Percentiles rank a stretch among this genome's conserved stretches.
These are phyloP conservation scores for Lateolabrax maculatus DNA, from an alignment of 2,797 vertebrate genomes.

Conservation along the genomic window DNA sequence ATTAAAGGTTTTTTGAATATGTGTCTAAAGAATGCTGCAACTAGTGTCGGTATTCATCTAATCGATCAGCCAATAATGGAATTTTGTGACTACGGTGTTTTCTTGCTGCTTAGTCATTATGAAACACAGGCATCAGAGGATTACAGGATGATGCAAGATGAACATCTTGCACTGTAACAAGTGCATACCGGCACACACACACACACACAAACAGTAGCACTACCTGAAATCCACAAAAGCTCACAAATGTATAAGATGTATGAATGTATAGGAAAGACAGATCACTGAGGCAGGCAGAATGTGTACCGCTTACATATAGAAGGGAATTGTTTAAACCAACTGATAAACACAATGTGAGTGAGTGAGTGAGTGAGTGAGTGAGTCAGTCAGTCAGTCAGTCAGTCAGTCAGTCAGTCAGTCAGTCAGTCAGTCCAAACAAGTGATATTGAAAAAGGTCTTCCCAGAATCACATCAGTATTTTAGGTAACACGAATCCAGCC, in stretches of 20 bases:
- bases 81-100: neutral
- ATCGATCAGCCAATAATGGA: neutral
- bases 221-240: neutral
- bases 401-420: too few species aligned
- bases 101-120: constrained; percentile 20
- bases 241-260: neutral
- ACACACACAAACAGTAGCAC: neutral
- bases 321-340: constrained; percentile 25
- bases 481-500: constrained; percentile 52
- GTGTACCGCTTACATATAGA: neutral
- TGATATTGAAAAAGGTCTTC: constrained; percentile 42
- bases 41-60: neutral
- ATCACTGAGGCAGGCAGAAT: neutral
- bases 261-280: neutral
- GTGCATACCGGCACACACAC: neutral
- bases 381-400: too few species aligned
- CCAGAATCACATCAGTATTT: constrained; percentile 60
- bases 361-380: too few species aligned
- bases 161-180: neutral
- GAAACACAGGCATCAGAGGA: constrained; percentile 10
- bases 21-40: neutral
- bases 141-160: constrained; percentile 20
- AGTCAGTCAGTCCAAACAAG: constrained; percentile 34
- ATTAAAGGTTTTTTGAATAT: neutral
- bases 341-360: constrained; percentile 28